Evolutionary conservation across 2,888 invertebrate species (phyloP), one percentile per base, ranked within the genome.

Genomic region (Caenorhabditis doughertyi): DNA sequence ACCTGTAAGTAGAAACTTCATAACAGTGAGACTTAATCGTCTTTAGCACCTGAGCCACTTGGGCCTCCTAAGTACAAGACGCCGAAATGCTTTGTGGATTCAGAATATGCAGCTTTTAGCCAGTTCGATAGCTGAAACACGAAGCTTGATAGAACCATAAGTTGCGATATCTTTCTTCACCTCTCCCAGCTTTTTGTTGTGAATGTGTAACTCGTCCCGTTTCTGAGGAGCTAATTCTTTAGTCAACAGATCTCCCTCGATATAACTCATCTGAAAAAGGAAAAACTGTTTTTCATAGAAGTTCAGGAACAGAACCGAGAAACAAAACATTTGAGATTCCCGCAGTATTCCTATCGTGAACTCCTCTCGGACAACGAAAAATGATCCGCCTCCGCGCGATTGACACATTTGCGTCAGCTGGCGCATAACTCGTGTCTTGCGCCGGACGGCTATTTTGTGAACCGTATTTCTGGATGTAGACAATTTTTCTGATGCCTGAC

Each of bases 31-130:
- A 1, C 3, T n/a, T 2, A 23, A 70, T 5, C 18, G 13, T 29
- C n/a, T 8, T 2, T 32, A 42, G 3, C 27, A 76, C 72, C 81
- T 13, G 71, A 72, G 27, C 82, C 82, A 51, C 79, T 62, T 4
- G 77, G 77, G n/a, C 82, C 82, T 0, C 73, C 70, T 13, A 82
- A 27, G 11, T 73, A 72, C 11, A 82, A 21, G n/a, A 67, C 72
- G 16, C 49, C 13, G 23, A 51, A 64, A 42, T 13, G 16, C 7
- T 18, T 21, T 1, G 23, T 16, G 3, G 39, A 11, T 29, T 65
- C 56, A 2, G 25, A 39, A 13, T 70, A 74, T 11, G 58, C 65
- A 11, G 2, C 21, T 49, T 44, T 29, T 0, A 81, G 35, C 76
- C 77, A 77, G 8, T 53, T 27, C 18, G 58, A 27, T 0, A 81